phyloP scores from a whole-genome alignment of 1,140 invertebrate species.

The Lordiphosa clarofinis region DNA sequence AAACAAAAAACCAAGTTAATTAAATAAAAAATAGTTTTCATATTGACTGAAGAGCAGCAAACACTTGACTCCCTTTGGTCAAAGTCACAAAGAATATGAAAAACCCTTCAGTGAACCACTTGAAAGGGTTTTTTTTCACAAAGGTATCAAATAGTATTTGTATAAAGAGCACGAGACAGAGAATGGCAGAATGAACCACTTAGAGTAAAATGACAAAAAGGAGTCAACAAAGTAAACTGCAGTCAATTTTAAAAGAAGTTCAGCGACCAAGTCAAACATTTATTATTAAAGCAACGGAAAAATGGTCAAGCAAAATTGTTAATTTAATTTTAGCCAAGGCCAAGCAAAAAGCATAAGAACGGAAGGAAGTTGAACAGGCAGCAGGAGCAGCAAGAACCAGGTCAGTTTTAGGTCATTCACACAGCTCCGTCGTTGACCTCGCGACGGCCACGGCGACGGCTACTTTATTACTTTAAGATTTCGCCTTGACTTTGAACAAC shows the following conservation, averaged over 20 bases:
- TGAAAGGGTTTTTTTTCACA: conserved; percentile 25
- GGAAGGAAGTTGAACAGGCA: conserved; percentile 27
- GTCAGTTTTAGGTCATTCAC: conserved; percentile 76
- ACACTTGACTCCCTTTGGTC: conserved; percentile 9
- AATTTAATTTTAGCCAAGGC: conserved; percentile 46
- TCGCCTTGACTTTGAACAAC: conserved; percentile 76
- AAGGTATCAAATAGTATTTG: conserved; percentile 56
- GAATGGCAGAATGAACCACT: conserved; percentile 5
- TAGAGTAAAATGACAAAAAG: conserved; percentile 36
- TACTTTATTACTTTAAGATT: conserved; percentile 78
- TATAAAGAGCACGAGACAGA: conserved; percentile 27
- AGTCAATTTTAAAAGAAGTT: conserved; percentile 2
- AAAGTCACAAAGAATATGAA: conserved; percentile 33
- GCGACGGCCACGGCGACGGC: conserved; percentile 34
- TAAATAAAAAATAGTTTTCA: conserved; percentile 4
- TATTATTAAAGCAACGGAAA: conserved; percentile 10
- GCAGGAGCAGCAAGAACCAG: conserved; percentile 28
- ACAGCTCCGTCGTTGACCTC: conserved; percentile 58
- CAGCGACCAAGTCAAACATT: conserved; percentile 3
- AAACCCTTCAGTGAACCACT: conserved; percentile 28
- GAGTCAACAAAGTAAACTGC: conserved; percentile 24
- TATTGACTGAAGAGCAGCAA: conserved; percentile 1
- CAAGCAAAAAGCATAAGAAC: conserved; percentile 31
- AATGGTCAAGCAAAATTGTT: conserved; percentile 37
- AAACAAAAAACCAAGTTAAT: no score